Base-by-base conservation (phyloP, 1,140 invertebrate species). In the Himalopsyche phryganea region DNA sequence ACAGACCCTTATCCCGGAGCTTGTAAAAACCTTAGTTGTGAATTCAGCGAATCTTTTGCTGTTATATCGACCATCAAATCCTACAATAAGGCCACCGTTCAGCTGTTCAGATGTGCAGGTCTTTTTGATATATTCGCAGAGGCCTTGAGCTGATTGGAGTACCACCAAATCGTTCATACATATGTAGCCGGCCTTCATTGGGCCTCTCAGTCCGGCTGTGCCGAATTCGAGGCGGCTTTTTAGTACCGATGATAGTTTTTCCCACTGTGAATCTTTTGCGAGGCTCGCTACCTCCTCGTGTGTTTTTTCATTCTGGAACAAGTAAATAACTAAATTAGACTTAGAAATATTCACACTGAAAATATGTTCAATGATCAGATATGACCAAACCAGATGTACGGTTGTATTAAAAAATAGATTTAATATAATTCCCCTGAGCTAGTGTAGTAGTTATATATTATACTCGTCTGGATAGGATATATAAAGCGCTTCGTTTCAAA, bases 101-200 rank as follows among this genome's bases (percentile, higher is more conserved):
- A 75, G 66, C 51, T 81, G 67, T 19, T 76, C 67, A 44, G 84
- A 70, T 3, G 74, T 69, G 60, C 82, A 74, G 46, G 71, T 70
- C 46, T 82, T 73, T 52, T 84, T 70, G 19, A 98, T 67, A 74
- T 96, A 94, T 50, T 87, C 83, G 32, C 85, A 84, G 42, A 99
- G 73, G 4, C 96, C 97, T 83, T 98, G 96, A 3, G 88, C 88
- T 14, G 96, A 94, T 79, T 99, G 98, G 44, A 99, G 84, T 20
- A 99, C 89, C 0, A 98, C 96, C 19, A 99, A 80, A 76, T 99
- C 96, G 78, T 99, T 99, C 90, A 99, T 96, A 51, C 88, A 87
- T 65, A 83, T 84, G 69, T 90, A 98, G 0, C 97, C 98, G 35
- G 93, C 86, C 13, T 86, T 90, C 96, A 99, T 98, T 58, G 79